Percentiles rank a stretch among this genome's conserved stretches.
These are phyloP conservation scores for Lemur catta DNA, from an alignment of 2,797 vertebrate genomes.

Conservation along the genomic window DNA sequence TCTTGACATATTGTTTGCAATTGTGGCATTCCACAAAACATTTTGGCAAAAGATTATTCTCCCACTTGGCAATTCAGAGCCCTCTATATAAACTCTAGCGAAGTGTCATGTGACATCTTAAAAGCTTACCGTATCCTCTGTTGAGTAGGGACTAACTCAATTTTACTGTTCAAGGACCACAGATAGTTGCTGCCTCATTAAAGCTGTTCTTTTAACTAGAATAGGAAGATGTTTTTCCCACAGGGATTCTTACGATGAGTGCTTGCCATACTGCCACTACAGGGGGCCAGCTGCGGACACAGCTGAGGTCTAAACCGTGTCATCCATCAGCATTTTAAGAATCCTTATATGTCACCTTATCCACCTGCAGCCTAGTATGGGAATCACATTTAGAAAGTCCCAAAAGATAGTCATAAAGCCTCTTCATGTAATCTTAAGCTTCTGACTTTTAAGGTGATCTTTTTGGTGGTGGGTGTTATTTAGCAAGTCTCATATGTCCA, in stretches of 20 bases:
- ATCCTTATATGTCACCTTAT: background rate
- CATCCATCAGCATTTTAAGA: background rate
- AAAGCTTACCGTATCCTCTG: background rate
- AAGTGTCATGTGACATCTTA: background rate
- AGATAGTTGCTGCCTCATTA: background rate
- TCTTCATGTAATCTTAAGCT: background rate
- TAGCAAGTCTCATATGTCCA: background rate
- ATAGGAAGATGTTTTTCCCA: background rate
- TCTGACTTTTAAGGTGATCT: background rate
- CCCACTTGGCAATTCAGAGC: background rate
- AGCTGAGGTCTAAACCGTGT: background rate
- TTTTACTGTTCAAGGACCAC: constrained; percentile 11
- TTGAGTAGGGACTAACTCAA: background rate
- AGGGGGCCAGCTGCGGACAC: background rate
- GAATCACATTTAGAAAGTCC: background rate
- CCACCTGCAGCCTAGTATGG: background rate
- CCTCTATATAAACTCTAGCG: constrained; percentile 45
- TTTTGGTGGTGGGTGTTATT: background rate
- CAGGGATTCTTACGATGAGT: background rate
- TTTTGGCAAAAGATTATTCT: constrained; percentile 55
- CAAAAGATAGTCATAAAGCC: background rate
- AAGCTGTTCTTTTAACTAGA: background rate
- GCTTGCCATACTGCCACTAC: background rate
- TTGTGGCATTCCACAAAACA: constrained; percentile 38
- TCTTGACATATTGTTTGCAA: constrained; percentile 56